Evolutionary conservation across 2,888 invertebrate species (phyloP), one percentile per base, ranked within the genome.

Genomic region (Hyalella azteca): DNA sequence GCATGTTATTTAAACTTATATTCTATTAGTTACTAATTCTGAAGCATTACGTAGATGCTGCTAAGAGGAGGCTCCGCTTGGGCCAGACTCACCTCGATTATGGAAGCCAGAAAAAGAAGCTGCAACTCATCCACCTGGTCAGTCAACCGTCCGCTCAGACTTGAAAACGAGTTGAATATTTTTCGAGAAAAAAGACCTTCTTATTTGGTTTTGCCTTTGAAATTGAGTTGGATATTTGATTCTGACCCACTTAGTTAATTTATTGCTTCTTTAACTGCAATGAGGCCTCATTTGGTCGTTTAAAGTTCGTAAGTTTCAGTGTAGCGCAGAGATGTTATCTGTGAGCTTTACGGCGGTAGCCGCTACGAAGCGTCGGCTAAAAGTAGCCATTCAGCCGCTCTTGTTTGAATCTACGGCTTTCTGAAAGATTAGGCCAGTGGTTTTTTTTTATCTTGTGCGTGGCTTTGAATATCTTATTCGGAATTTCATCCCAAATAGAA

Each of bases 221-320:
- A 60, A 60, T 60, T 60, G 60, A 60, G 60, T 36, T 36, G 36
- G 32, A 60, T 60, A 60, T 60, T 60, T 60, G 60, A 60, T 36
- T 60, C 60, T 60, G 60, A 60, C 60, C 60, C 60, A 60, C 60
- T 60, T 60, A 60, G 60, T 36, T 60, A 60, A 60, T 60, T 60
- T 60, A 60, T 60, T 15, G 60, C 36, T 29, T 60, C 60, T 19
- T 60, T 60, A 60, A 60, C 60, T 60, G 60, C 60, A 60, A 60
- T 60, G 60, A 60, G 36, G 60, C 60, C 60, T 60, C 60, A 60
- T 60, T 60, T 60, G 60, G 60, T 60, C 60, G 60, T 36, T 60
- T 60, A 60, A 60, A 60, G 29, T 60, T 60, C 7, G 19, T 29
- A 36, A 60, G 60, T 60, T 60, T 60, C 36, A 60, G 60, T 29